phyloP scores from a whole-genome alignment of 2,797 vertebrate species.

The Acrossocheilus wenchowensis region DNA sequence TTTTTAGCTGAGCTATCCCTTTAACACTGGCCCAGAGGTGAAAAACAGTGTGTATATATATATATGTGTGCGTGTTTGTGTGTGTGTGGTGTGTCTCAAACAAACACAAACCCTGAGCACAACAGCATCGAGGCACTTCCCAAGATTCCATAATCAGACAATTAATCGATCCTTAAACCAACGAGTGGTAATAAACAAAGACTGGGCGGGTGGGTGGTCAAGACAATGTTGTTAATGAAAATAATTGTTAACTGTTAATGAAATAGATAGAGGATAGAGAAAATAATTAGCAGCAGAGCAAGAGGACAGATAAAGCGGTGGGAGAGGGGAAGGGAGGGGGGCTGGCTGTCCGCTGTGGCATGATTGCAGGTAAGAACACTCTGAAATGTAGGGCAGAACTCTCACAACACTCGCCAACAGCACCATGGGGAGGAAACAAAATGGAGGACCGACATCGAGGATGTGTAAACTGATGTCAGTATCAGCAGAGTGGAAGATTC shows the following conservation, averaged over 20 bases:
- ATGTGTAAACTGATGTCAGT: slow-evolving; percentile 39
- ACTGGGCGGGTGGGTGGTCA: slow-evolving; percentile 15
- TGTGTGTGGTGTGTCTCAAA: slow-evolving; percentile 37
- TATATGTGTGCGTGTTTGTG: slow-evolving; percentile 24
- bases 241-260: slow-evolving; percentile 52
- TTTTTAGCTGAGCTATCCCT: slow-evolving; percentile 17
- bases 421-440: slow-evolving; percentile 65
- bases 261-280: slow-evolving; percentile 50
- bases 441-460: slow-evolving; percentile 61
- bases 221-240: slow-evolving; percentile 45
- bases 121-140: slow-evolving; percentile 49
- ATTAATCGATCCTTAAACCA: slow-evolving; percentile 57
- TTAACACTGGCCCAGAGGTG: background rate
- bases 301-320: slow-evolving; percentile 63
- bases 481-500: slow-evolving; percentile 26
- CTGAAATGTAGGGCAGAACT: slow-evolving; percentile 47
- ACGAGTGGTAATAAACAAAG: slow-evolving; percentile 48
- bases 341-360: background rate
- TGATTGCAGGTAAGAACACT: slow-evolving; percentile 44
- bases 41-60: slow-evolving; percentile 59
- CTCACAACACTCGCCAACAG: slow-evolving; percentile 50
- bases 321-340: slow-evolving; percentile 58
- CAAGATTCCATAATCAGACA: slow-evolving; percentile 51
- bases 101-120: slow-evolving; percentile 56
- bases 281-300: slow-evolving; percentile 51